Evolutionary conservation across 2,888 invertebrate genomes (phyloP).

Genomic region (Stegophylla sp.): DNA sequence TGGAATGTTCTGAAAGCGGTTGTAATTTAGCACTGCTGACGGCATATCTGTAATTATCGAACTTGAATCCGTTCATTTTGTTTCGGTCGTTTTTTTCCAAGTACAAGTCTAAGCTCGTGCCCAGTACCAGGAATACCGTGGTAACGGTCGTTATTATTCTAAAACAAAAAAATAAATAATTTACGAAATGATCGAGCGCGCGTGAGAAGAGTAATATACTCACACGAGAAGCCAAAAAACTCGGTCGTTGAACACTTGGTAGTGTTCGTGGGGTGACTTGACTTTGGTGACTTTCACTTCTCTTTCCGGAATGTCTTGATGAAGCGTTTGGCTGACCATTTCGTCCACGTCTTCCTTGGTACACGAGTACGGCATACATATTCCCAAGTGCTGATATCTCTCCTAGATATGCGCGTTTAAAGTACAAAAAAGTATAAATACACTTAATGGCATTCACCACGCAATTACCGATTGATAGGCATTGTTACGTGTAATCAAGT

Average conservation of each 20-base stretch:
- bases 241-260: conserved; percentile 71
- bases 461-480: no score
- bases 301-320: conserved; percentile 60
- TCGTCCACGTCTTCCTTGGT: conserved; percentile 70
- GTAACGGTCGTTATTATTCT: conserved; percentile 61
- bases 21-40: conserved; percentile 59
- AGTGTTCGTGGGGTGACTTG: conserved; percentile 72
- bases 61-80: conserved; percentile 61
- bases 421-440: not conserved
- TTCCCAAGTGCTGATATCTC: conserved; percentile 75
- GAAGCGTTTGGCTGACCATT: conserved; percentile 66
- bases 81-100: conserved; percentile 60
- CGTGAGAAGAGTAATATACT: conserved; percentile 63
- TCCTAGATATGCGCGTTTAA: conserved; percentile 67
- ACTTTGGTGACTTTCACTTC: conserved; percentile 61
- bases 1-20: conserved; percentile 54
- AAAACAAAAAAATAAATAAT: conserved; percentile 38
- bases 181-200: not conserved
- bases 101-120: conserved; percentile 62
- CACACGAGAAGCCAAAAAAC: conserved; percentile 75
- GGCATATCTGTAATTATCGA: conserved; percentile 63
- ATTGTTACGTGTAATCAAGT: no score
- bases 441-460: no score
- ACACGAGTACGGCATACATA: conserved; percentile 78
- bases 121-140: conserved; percentile 60